Evolutionary conservation across 1,140 invertebrate species (phyloP), one percentile per base, ranked within the genome.

Genomic region (Uloborus diversus): DNA sequence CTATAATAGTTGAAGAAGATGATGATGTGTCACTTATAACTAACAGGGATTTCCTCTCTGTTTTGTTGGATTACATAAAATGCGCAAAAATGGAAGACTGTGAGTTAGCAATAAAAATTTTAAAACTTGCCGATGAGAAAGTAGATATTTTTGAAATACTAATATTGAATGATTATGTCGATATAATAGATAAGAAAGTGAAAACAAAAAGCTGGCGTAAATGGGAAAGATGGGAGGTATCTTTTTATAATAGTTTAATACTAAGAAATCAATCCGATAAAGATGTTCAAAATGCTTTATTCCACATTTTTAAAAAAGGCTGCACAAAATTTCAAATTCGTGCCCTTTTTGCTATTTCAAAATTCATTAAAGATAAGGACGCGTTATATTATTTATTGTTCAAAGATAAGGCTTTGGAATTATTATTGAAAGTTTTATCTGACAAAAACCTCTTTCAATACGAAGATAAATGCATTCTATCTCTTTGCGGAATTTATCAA

Each of bases 11-110:
- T n/a, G n/a, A n/a, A 32, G 35, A 65, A 47, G 42, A 79, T 17
- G 68, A 59, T 27, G 14, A 30, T 37, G 59, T 37, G n/a, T 17
- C 32, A 28, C 30, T 20, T 37, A 11, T 68, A 37, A 64, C 75
- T 20, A 59, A 33, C 25, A 79, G 23, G 30, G n/a, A 14, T 37
- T 68, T 32, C 25, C 53, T 68, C 14, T 53, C 37, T 35, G 53
- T 68, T 47, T 27, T 79, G 14, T 42, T 79, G 53, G 33, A 68
- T 37, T 79, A 79, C 49, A 47, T 79, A 23, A 42, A 7, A 27
- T 59, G 3, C 4, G 17, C 68, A 11, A n/a, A 32, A 17, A 53
- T 47, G n/a, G 30, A 51, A 5, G 35, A 51, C 23, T 64, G 33
- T 3, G 68, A 65, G n/a, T n/a, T n/a, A 33, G 75, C 75, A 28